Conservation (phyloP, 2,797 vertebrate genomes). For the Thunnus albacares region DNA sequence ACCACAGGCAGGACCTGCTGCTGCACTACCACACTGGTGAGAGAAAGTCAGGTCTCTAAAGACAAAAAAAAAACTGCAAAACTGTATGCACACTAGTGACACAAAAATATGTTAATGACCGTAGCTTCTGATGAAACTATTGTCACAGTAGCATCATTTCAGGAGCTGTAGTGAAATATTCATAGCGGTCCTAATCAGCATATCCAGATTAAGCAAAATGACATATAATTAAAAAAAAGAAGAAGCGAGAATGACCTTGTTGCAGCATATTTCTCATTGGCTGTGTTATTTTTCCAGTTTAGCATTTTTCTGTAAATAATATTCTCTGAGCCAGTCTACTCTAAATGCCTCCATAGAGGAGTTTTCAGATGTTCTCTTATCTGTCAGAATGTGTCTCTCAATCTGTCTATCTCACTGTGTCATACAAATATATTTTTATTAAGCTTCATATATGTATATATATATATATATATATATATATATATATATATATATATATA, state of each 20-base stretch:
- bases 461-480: too few species aligned
- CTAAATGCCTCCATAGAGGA: background rate
- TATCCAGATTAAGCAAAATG: background rate
- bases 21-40: slow-evolving; percentile 90
- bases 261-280: slow-evolving; percentile 3
- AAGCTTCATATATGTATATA: too few species aligned
- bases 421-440: slow-evolving; percentile 4
- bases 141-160: background rate
- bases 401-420: background rate
- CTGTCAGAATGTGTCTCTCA: background rate
- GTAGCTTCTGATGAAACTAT: background rate
- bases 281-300: background rate
- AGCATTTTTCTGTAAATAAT: background rate
- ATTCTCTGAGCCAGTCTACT: background rate
- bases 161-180: slow-evolving; percentile 16
- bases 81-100: background rate
- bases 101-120: background rate
- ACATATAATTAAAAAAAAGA: too few species aligned
- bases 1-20: slow-evolving; percentile 80
- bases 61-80: background rate
- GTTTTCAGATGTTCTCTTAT: background rate
- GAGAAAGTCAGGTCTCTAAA: background rate
- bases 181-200: slow-evolving; percentile 11
- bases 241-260: slow-evolving; percentile 1
- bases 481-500: too few species aligned